Percentiles rank a stretch among this genome's conserved stretches.
These are phyloP conservation scores for Apostichopus japonicus DNA, from an alignment of 35 echinoderm and acorn worm species.

Conservation along the genomic window DNA sequence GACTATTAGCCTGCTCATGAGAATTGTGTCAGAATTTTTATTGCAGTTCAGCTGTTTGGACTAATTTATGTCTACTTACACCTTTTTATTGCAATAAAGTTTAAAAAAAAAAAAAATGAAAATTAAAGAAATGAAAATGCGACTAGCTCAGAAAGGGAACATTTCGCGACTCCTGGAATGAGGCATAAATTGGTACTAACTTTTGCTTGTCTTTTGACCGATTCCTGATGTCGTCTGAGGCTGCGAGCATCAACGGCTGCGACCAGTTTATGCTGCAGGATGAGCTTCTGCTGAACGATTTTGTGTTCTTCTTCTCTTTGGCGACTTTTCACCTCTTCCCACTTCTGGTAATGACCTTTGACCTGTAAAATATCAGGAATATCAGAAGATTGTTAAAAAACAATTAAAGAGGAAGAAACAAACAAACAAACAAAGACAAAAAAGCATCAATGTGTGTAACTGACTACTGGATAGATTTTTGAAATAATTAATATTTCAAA, in stretches of 20 bases:
- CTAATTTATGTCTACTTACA: too few relatives aligned
- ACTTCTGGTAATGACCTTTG: constrained; percentile 28
- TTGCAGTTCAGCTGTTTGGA: too few relatives aligned
- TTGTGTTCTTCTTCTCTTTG: constrained; percentile 11
- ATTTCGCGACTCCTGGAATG: too few relatives aligned
- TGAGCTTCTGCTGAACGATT: constrained; percentile 17
- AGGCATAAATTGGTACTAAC: not conserved
- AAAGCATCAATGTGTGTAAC: too few relatives aligned
- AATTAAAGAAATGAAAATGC: too few relatives aligned
- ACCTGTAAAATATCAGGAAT: not conserved
- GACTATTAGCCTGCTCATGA: too few relatives aligned
- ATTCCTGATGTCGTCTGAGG: not conserved
- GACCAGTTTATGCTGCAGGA: constrained; percentile 36
- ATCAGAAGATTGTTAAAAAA: not conserved
- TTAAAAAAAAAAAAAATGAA: too few relatives aligned
- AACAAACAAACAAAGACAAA: not conserved
- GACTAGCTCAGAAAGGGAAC: too few relatives aligned
- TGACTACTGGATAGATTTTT: too few relatives aligned
- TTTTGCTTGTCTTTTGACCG: constrained; percentile 13
- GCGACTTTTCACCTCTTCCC: not conserved
- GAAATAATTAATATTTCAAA: too few relatives aligned
- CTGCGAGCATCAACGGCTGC: constrained; percentile 22
- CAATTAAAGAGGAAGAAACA: not conserved
- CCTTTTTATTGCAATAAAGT: too few relatives aligned
- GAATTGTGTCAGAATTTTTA: too few relatives aligned